Evolutionary conservation across 1,140 invertebrate species (phyloP).

Genomic region (Nymphalis io): DNA sequence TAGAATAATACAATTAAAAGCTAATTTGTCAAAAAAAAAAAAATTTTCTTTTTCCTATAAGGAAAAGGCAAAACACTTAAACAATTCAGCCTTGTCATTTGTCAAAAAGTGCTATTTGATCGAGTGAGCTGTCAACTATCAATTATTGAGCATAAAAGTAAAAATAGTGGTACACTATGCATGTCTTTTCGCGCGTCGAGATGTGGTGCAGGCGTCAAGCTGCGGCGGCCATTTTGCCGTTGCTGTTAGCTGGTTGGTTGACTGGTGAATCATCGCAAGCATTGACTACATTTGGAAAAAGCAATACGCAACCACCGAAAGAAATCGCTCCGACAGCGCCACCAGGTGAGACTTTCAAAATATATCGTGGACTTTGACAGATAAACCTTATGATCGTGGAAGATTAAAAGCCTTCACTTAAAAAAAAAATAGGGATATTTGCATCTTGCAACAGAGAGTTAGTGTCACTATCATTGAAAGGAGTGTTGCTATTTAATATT

Average conservation of each 20-base stretch:
- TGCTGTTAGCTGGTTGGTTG: conserved; percentile 77
- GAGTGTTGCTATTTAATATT: too few species aligned
- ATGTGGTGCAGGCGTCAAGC: conserved; percentile 72
- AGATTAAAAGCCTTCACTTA: too few species aligned
- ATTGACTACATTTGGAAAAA: conserved; percentile 86
- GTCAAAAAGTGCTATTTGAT: not conserved
- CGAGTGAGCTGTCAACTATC: conserved; percentile 22
- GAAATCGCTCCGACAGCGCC: conserved; percentile 77
- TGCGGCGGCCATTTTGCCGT: conserved; percentile 68
- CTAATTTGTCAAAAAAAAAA: not conserved
- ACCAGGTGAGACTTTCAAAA: conserved; percentile 75
- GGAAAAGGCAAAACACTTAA: not conserved
- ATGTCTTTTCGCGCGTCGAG: conserved; percentile 64
- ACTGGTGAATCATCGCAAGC: conserved; percentile 80
- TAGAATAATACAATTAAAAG: not conserved
- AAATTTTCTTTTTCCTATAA: not conserved
- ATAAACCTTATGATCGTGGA: not conserved
- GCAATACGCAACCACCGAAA: conserved; percentile 78
- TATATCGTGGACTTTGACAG: not conserved
- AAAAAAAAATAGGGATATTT: too few species aligned
- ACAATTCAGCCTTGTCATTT: not conserved
- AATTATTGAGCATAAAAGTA: conserved; percentile 33
- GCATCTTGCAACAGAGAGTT: too few species aligned
- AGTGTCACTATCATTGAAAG: too few species aligned
- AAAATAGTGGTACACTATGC: conserved; percentile 54